Evolutionary conservation across 2,113 vertebrate species (phyloP), one percentile per base, ranked within the genome.

Genomic region (Limanda limanda): DNA sequence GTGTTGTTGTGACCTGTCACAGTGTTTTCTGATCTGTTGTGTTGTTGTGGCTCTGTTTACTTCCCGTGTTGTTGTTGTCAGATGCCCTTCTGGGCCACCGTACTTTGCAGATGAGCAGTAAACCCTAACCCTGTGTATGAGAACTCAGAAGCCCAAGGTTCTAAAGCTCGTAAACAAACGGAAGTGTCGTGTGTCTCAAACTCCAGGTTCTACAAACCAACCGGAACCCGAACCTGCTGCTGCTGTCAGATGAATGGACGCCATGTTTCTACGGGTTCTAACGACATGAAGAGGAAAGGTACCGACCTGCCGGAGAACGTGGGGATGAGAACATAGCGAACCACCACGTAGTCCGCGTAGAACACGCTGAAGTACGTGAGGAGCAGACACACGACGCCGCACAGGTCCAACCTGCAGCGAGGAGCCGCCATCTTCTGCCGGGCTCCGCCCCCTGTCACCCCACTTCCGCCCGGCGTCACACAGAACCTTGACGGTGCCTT

Each of bases 321-420:
- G 1, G 95, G 92, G 67, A 95, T 87, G 63, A 95, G 92, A 1
- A 96, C 92, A 63, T 95, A 95, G 71, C 94, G 92, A 15, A 96
- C 85, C 35, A 96, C 94, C 83, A 96, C 95, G 68, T 96, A 95
- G 79, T 96, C 95, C 18, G 95, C 94, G 76, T 96, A 96, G 47
- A 95, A 93, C 0, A 96, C 94, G 81, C 95, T 95, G 57, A 95
- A 93, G 72, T 96, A 95, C 13, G 95, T 95, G 45, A 96, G 82
- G 75, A 96, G 75, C 4, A 96, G 60, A 56, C 95, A 96, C 15
- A 96, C 84, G 13, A 94, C 85, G 7, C 95, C 94, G 80, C 95
- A 95, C 23, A 91, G 93, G 58, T 95, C 94, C 76, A 92, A 83
- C 68, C 89, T 79, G 85, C 93, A 95, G 81, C 94, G 92, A 1